A percentile compares a stretch with the other conserved stretches of the same genome.
Conservation (phyloP, 37 sponge, comb jelly and placozoan genomes). For the Aphrocallistes beatrix region DNA sequence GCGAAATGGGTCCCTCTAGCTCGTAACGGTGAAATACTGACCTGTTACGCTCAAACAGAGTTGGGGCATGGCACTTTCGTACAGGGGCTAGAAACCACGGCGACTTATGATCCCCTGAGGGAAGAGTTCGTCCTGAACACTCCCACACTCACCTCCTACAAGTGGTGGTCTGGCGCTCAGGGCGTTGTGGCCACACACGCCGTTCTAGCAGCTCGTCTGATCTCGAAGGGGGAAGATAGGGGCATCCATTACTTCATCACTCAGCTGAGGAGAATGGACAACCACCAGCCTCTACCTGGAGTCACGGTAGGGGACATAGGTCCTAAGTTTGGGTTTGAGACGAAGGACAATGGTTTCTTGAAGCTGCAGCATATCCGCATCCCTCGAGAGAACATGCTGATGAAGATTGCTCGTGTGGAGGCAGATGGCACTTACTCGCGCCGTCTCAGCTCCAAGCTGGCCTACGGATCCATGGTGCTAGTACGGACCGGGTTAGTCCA, state of each 20-base stretch:
- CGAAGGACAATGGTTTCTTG: slow-evolving; percentile 79
- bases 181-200: slow-evolving; percentile 73
- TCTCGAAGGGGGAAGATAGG: slow-evolving; percentile 51
- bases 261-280: slow-evolving; percentile 68
- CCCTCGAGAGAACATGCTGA: slow-evolving; percentile 81
- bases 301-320: slow-evolving; percentile 88
- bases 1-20: slow-evolving; percentile 66
- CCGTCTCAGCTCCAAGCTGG: slow-evolving; percentile 50
- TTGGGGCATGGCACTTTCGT: slow-evolving; percentile 80
- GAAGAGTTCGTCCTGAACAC: slow-evolving; percentile 68
- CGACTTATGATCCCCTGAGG: slow-evolving; percentile 55
- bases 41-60: slow-evolving; percentile 87
- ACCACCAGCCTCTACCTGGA: slow-evolving; percentile 49
- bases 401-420: slow-evolving; percentile 53
- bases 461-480: slow-evolving; percentile 76
- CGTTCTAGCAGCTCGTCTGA: slow-evolving; percentile 58
- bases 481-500: slow-evolving; percentile 40
- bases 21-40: slow-evolving; percentile 45
- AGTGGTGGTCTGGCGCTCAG: slow-evolving; percentile 73
- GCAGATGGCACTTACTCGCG: slow-evolving; percentile 66
- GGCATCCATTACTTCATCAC: slow-evolving; percentile 71
- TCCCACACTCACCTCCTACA: slow-evolving; percentile 73
- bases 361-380: slow-evolving; percentile 62
- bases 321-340: slow-evolving; percentile 65
- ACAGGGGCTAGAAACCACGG: slow-evolving; percentile 76